These are phyloP conservation scores for Tiliacea citrago DNA, from an alignment of 2,888 invertebrate genomes.

Conservation along the genomic window DNA sequence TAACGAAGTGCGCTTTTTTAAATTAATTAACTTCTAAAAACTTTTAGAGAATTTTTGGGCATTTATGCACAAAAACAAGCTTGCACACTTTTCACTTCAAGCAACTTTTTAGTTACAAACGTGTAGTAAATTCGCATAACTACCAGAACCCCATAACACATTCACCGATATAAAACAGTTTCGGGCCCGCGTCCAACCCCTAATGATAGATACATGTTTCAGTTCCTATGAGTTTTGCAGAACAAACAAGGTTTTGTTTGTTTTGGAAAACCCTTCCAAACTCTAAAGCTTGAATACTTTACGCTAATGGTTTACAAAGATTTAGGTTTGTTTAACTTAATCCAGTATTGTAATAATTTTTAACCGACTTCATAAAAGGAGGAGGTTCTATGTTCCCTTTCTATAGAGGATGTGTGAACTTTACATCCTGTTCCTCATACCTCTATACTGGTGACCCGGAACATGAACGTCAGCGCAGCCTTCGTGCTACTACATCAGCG, in stretches of 20 bases:
- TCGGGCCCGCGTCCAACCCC: constrained; percentile 33
- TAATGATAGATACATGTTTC: constrained; percentile 59
- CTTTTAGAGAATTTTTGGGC: no score
- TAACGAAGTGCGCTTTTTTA: not conserved
- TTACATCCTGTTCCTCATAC: no score
- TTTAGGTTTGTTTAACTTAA: constrained; percentile 3
- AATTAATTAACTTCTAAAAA: not conserved
- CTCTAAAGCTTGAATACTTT: constrained; percentile 43
- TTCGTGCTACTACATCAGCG: no score
- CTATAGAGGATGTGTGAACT: no score
- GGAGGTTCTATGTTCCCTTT: no score
- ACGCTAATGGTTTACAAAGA: constrained; percentile 24
- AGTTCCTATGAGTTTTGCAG: constrained; percentile 54
- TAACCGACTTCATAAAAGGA: no score
- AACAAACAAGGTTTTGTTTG: constrained; percentile 59
- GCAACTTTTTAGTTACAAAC: constrained; percentile 1
- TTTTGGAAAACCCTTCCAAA: constrained; percentile 32
- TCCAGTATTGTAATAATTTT: not conserved
- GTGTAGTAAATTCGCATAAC: constrained; percentile 15
- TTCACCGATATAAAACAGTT: constrained; percentile 58
- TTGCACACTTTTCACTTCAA: not conserved
- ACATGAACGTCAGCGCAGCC: no score
- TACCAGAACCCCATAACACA: constrained; percentile 39
- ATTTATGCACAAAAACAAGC: not conserved
- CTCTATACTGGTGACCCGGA: no score